Percentiles rank a stretch among this genome's conserved stretches.
phyloP scores from a whole-genome alignment of 1,140 invertebrate genomes.

The Whitmania pigra region DNA sequence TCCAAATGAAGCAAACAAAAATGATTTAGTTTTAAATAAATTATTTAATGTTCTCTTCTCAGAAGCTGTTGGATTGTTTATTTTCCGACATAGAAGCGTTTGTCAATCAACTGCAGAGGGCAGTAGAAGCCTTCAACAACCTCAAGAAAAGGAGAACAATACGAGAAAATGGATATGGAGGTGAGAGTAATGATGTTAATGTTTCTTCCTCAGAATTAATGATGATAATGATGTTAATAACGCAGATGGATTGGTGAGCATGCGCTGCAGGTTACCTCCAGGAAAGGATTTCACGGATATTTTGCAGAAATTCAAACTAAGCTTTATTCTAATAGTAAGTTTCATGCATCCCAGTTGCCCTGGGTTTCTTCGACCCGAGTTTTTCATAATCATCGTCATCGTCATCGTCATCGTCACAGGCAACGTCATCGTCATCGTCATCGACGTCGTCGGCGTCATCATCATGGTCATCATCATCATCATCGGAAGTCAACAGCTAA shows the following conservation, averaged over 20 bases:
- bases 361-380: no score
- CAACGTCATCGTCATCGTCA: no score
- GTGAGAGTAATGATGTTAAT: not conserved
- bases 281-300: conserved; percentile 94
- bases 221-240: no score
- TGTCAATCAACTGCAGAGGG: conserved; percentile 86
- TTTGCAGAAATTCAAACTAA: conserved; percentile 96
- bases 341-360: not conserved
- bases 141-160: conserved; percentile 64
- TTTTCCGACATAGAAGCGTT: conserved; percentile 99
- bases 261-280: conserved; percentile 82
- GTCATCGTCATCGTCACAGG: no score
- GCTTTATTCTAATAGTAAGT: conserved; percentile 78
- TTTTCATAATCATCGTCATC: no score
- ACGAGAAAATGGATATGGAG: not conserved
- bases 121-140: conserved; percentile 82
- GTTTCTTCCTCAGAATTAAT: no score
- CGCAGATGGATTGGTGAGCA: conserved; percentile 67
- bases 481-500: no score
- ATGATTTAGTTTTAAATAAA: no score
- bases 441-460: no score
- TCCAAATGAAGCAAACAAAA: no score
- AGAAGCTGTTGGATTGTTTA: conserved; percentile 74
- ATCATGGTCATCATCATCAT: no score
- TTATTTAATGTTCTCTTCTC: conserved; percentile 22